These are phyloP conservation scores for Lepidurus apus DNA, from an alignment of 1,140 invertebrate species.

Conservation along the genomic window DNA sequence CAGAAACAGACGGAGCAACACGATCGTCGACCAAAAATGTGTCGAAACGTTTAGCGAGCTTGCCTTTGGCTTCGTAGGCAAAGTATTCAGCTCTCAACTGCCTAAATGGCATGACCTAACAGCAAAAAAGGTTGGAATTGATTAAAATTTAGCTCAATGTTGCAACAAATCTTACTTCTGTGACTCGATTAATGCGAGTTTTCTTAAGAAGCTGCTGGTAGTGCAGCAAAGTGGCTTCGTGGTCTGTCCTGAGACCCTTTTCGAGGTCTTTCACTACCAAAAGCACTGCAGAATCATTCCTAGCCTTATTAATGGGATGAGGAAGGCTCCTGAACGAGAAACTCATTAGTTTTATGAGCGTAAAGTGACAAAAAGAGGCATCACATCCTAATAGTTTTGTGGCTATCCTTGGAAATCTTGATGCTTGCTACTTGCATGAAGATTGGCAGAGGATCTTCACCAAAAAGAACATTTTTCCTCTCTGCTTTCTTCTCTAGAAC, in stretches of 20 bases:
- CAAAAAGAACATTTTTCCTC: neutral
- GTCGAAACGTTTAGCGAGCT: constrained; percentile 44
- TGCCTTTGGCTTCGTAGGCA: constrained; percentile 44
- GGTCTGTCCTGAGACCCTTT: constrained; percentile 40
- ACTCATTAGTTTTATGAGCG: neutral
- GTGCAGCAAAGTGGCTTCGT: constrained; percentile 41
- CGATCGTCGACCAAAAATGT: constrained; percentile 43
- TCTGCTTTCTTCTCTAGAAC: neutral
- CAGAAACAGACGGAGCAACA: constrained; percentile 41
- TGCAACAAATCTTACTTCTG: constrained; percentile 35
- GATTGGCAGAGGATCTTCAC: neutral
- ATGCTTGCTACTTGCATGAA: constrained; percentile 14
- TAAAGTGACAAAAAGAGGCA: neutral
- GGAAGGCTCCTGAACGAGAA: neutral
- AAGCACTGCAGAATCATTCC: constrained; percentile 40
- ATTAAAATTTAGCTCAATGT: constrained; percentile 25
- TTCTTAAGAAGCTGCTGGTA: constrained; percentile 41
- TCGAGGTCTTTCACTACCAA: constrained; percentile 46
- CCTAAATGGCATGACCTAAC: constrained; percentile 44
- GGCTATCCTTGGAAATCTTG: neutral
- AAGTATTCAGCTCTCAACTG: constrained; percentile 44
- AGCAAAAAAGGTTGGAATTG: constrained; percentile 10
- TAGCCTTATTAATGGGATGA: neutral
- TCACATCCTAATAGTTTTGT: neutral
- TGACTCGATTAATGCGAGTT: constrained; percentile 38